Percentiles rank a stretch among this genome's conserved stretches.
phyloP scores from a whole-genome alignment of 2,113 vertebrate genomes.

The Alouatta palliata region DNA sequence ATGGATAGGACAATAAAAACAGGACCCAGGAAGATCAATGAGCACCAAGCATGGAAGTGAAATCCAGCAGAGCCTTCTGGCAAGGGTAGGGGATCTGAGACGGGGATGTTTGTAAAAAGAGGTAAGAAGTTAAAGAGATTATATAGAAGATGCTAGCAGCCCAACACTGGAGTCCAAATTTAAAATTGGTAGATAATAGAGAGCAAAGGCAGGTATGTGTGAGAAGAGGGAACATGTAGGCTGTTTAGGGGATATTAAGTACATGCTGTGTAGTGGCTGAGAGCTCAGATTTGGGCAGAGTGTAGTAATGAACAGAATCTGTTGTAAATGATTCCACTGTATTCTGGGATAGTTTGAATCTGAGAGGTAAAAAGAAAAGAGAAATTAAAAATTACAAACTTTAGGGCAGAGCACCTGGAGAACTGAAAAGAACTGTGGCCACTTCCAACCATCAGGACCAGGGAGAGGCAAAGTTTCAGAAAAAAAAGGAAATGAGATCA shows the following conservation, averaged over 20 bases:
- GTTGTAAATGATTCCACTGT: neutral
- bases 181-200: neutral
- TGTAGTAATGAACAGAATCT: neutral
- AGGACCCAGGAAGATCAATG: neutral
- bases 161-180: neutral
- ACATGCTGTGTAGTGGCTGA: neutral
- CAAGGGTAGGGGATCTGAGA: neutral
- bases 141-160: neutral
- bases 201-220: neutral
- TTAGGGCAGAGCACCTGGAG: neutral
- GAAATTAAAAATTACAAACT: neutral
- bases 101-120: neutral
- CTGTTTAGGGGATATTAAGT: neutral
- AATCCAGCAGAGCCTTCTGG: neutral
- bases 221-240: neutral
- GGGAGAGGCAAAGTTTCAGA: neutral
- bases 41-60: neutral
- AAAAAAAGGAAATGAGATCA: neutral
- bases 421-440: neutral
- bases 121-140: neutral
- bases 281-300: neutral
- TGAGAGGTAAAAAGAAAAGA: neutral
- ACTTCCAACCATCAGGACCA: neutral
- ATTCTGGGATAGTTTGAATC: neutral
- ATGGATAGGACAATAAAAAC: accelerated